phyloP scores from a whole-genome alignment of 2,888 invertebrate genomes.

The Nymphalis polychloros region DNA sequence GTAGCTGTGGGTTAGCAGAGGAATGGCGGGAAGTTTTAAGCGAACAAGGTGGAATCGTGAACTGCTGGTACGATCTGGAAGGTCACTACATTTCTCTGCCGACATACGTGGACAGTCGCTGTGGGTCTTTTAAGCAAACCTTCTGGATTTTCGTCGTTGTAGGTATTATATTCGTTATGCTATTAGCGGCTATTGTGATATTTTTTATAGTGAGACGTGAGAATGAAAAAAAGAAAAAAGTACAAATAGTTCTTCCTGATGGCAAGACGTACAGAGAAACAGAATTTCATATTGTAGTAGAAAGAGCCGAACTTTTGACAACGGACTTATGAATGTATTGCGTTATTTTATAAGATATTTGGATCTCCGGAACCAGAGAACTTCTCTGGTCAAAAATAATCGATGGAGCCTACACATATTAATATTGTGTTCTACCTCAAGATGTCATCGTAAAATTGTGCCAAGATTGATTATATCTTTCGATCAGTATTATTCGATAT shows the following conservation, averaged over 20 bases:
- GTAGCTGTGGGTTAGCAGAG: conserved; percentile 78
- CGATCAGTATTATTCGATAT: conserved; percentile 62
- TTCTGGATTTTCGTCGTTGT: conserved; percentile 77
- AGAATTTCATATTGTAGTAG: conserved; percentile 92
- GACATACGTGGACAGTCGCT: conserved; percentile 66
- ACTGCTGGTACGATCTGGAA: conserved; percentile 71
- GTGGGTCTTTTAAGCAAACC: conserved; percentile 69
- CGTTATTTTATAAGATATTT: conserved; percentile 38
- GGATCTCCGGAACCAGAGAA: conserved; percentile 45
- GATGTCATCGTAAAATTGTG: conserved; percentile 49
- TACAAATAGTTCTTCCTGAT: conserved; percentile 89
- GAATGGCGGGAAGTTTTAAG: conserved; percentile 63
- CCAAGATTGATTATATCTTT: conserved; percentile 58
- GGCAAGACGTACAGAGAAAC: conserved; percentile 92
- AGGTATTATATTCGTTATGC: conserved; percentile 69
- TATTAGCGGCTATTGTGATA: conserved; percentile 73
- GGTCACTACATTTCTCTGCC: conserved; percentile 65
- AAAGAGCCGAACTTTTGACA: conserved; percentile 90
- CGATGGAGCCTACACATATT: not conserved
- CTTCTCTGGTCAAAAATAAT: conserved; percentile 33
- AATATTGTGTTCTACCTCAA: conserved; percentile 58
- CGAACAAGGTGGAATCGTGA: conserved; percentile 64
- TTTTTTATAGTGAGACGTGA: conserved; percentile 72
- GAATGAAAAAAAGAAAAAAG: conserved; percentile 81
- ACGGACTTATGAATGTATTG: conserved; percentile 84